phyloP scores from a whole-genome alignment of 1,140 invertebrate genomes.

The Whitmania pigra region DNA sequence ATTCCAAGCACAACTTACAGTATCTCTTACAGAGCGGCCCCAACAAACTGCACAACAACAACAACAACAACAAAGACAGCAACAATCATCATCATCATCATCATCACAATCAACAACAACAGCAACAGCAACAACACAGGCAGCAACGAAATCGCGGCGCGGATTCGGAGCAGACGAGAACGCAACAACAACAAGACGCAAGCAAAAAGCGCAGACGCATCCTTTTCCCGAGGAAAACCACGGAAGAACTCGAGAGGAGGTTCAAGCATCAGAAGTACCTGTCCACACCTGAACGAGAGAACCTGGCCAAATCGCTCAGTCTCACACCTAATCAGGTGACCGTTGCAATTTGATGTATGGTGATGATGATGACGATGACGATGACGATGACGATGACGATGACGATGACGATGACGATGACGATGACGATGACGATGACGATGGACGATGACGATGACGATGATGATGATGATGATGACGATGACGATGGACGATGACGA shows the following conservation, averaged over 20 bases:
- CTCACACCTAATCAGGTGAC: slow-evolving; percentile 39
- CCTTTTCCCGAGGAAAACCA: slow-evolving; percentile 39
- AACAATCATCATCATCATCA: not conserved
- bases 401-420: not conserved
- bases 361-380: slow-evolving; percentile 8
- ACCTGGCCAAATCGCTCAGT: slow-evolving; percentile 55
- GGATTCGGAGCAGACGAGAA: not conserved
- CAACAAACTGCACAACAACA: not conserved
- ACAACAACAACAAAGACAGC: not conserved
- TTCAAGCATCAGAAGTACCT: slow-evolving; percentile 89
- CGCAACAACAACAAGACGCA: slow-evolving; percentile 32
- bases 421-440: too few relatives aligned
- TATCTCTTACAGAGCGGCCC: not conserved
- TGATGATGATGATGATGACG: too few relatives aligned
- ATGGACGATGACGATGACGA: too few relatives aligned
- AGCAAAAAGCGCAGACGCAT: slow-evolving; percentile 37
- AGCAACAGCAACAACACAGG: not conserved
- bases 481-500: too few relatives aligned
- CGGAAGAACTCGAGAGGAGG: slow-evolving; percentile 68
- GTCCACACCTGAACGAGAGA: slow-evolving; percentile 85
- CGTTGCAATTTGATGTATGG: not conserved
- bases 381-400: slow-evolving; percentile 8
- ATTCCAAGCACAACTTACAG: not conserved
- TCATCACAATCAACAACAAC: not conserved
- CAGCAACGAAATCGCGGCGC: not conserved